These are phyloP conservation scores for Lasioglossum villosulum DNA, from an alignment of 2,888 invertebrate species.

Conservation along the genomic window DNA sequence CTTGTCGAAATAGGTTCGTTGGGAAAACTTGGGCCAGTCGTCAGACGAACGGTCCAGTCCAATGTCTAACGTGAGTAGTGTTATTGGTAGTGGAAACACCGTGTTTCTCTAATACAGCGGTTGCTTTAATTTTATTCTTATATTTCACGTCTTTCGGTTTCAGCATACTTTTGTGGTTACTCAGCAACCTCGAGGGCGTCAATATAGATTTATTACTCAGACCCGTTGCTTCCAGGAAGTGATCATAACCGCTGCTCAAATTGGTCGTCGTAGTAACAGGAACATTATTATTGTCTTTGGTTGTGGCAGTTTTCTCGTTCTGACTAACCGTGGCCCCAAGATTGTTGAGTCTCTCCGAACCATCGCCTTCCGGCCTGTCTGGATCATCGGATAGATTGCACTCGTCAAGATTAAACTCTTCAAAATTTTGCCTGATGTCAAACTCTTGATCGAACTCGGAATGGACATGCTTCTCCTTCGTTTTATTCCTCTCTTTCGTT, in stretches of 20 bases:
- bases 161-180: slow-evolving; percentile 91
- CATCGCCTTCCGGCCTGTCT: slow-evolving; percentile 80
- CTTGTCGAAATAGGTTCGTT: slow-evolving; percentile 48
- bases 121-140: slow-evolving; percentile 88
- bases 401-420: slow-evolving; percentile 92
- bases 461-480: slow-evolving; percentile 71
- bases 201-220: slow-evolving; percentile 91
- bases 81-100: slow-evolving; percentile 79
- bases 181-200: slow-evolving; percentile 88
- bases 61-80: slow-evolving; percentile 82
- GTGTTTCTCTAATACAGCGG: slow-evolving; percentile 85
- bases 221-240: slow-evolving; percentile 92
- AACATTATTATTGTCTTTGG: slow-evolving; percentile 81
- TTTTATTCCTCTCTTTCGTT: slow-evolving; percentile 62
- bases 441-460: slow-evolving; percentile 84
- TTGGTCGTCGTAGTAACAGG: slow-evolving; percentile 80
- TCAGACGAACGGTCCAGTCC: slow-evolving; percentile 85
- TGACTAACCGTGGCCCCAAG: slow-evolving; percentile 83
- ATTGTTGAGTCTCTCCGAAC: slow-evolving; percentile 79
- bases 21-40: slow-evolving; percentile 72
- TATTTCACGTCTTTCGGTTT: slow-evolving; percentile 93
- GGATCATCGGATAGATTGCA: slow-evolving; percentile 86
- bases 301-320: slow-evolving; percentile 80
- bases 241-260: slow-evolving; percentile 87
- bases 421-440: slow-evolving; percentile 91